These are phyloP conservation scores for Anthonomus grandis DNA, from an alignment of 1,140 invertebrate genomes.

Conservation along the genomic window DNA sequence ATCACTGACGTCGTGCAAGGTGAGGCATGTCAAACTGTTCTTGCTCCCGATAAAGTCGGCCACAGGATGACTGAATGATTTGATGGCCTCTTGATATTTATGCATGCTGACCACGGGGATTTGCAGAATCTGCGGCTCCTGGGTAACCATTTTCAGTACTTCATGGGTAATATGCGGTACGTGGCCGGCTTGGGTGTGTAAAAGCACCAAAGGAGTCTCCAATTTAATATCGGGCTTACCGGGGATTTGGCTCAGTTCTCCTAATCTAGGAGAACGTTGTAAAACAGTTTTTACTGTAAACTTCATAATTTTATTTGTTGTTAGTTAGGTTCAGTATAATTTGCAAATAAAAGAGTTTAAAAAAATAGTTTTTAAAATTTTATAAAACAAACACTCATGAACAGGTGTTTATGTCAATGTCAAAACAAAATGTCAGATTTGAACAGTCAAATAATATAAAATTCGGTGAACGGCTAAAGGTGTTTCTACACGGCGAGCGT, in stretches of 20 bases:
- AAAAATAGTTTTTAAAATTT: no score
- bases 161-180: constrained; percentile 64
- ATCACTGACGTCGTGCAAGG: constrained; percentile 64
- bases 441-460: no score
- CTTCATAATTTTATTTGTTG: constrained; percentile 57
- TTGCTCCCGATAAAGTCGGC: constrained; percentile 56
- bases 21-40: constrained; percentile 59
- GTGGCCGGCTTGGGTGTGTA: constrained; percentile 61
- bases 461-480: no score
- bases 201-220: constrained; percentile 54
- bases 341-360: no score
- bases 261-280: constrained; percentile 53
- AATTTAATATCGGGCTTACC: constrained; percentile 48
- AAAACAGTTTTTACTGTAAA: constrained; percentile 52
- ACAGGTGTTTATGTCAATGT: no score
- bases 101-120: constrained; percentile 57
- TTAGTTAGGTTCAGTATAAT: no score
- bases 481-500: no score
- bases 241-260: constrained; percentile 51
- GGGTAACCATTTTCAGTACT: constrained; percentile 58
- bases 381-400: no score
- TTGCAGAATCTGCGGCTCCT: constrained; percentile 54
- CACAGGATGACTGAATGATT: constrained; percentile 52
- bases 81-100: constrained; percentile 54
- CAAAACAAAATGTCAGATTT: no score